Evolutionary conservation across 1,140 invertebrate species (phyloP).

Genomic region (Popillia japonica): DNA sequence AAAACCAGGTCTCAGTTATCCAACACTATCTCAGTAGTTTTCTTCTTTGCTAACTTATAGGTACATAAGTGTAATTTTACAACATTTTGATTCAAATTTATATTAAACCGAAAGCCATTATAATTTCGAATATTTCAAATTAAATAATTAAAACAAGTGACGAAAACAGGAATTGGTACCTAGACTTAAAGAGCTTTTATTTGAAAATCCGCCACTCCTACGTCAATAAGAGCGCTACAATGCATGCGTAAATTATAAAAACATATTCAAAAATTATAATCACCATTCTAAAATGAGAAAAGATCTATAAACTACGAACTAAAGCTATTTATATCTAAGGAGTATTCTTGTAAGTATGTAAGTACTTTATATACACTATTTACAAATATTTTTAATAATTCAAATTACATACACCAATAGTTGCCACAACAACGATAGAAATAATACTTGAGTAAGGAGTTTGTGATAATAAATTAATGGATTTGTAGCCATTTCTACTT

Average conservation of each 20-base stretch:
- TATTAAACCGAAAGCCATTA: no score
- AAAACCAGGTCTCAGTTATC: no score
- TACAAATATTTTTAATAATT: slow-evolving; percentile 1
- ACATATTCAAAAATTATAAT: neutral
- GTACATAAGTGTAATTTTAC: no score
- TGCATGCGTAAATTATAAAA: neutral
- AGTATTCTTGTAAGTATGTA: slow-evolving; percentile 2
- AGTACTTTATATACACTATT: slow-evolving; percentile 34
- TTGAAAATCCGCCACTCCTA: neutral
- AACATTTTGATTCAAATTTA: no score
- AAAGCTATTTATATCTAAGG: slow-evolving; percentile 1
- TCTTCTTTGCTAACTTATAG: no score
- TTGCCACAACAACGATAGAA: slow-evolving; percentile 1
- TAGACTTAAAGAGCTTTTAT: neutral
- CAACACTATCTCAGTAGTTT: no score
- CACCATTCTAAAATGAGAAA: neutral
- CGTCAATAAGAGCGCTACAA: neutral
- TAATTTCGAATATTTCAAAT: no score
- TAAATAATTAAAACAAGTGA: no score
- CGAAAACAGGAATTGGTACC: no score
- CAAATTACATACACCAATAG: neutral
- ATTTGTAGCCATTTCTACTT: no score
- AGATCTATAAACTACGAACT: neutral
- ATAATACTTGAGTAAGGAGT: neutral
- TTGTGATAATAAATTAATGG: neutral